Percentiles rank a stretch among this genome's conserved stretches.
Evolutionary conservation across 2,113 vertebrate species (phyloP).

Genomic region (Empidonax alnorum): DNA sequence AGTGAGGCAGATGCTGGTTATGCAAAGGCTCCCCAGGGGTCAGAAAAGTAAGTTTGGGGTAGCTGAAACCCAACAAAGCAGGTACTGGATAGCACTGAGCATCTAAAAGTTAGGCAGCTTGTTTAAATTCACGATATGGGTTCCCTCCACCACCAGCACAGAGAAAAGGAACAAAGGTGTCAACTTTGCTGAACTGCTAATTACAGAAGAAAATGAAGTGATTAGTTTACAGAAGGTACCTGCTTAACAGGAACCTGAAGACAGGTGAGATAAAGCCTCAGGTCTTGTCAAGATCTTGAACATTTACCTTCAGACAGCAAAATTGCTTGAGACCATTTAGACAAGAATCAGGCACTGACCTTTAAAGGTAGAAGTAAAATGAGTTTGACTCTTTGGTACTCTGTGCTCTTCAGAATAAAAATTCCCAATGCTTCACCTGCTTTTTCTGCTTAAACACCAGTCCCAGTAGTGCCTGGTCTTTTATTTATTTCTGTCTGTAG

Average conservation of each 20-base stretch:
- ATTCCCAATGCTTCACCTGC: neutral
- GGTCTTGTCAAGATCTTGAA: neutral
- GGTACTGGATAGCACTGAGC: neutral
- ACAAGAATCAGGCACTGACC: neutral
- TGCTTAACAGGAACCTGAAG: neutral
- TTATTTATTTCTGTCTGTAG: neutral
- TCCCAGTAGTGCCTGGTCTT: neutral
- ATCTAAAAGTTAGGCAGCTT: neutral
- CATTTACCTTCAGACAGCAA: neutral
- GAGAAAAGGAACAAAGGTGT: neutral
- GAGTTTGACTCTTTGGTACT: neutral
- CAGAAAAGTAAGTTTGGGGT: neutral
- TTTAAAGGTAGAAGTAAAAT: conserved; percentile 6
- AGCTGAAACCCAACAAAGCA: neutral
- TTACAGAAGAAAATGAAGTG: neutral
- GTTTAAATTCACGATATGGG: neutral
- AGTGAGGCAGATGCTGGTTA: neutral
- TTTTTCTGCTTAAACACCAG: neutral
- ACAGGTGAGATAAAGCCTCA: neutral
- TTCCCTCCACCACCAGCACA: neutral
- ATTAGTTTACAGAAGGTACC: neutral
- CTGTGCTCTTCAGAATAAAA: neutral
- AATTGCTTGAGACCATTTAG: neutral
- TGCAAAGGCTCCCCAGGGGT: neutral
- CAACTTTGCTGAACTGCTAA: neutral